phyloP scores from a whole-genome alignment of 2,113 vertebrate genomes.

The Hypanus sabinus region DNA sequence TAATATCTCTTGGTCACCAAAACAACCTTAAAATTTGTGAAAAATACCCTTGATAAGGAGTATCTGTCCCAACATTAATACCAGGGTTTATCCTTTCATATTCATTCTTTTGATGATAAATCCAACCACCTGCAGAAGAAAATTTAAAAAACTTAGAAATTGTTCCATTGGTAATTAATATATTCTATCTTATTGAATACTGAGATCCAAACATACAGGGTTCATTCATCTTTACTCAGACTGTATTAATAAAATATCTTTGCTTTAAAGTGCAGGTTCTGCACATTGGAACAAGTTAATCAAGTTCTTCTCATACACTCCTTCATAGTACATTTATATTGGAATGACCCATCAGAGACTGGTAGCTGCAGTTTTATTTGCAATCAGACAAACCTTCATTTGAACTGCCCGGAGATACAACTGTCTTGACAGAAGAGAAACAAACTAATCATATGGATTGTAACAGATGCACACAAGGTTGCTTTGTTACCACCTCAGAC shows the following conservation, averaged over 20 bases:
- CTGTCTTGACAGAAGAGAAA: background rate
- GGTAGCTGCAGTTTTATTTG: background rate
- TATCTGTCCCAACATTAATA: background rate
- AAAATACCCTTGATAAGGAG: background rate
- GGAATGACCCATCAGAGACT: background rate
- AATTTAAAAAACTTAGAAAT: background rate
- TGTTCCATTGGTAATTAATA: background rate
- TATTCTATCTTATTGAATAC: background rate
- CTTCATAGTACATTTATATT: background rate
- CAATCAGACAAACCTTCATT: background rate
- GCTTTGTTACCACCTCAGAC: background rate
- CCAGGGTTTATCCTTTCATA: background rate
- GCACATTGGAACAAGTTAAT: background rate
- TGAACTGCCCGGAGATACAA: background rate
- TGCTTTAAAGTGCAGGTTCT: background rate
- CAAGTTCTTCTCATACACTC: background rate
- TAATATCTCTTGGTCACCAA: background rate
- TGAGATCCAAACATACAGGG: background rate
- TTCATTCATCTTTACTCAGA: background rate
- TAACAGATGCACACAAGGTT: background rate
- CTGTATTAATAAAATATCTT: background rate
- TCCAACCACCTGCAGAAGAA: background rate
- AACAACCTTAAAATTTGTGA: background rate
- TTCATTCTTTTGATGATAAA: conserved; percentile 14
- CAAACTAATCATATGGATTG: background rate